Conservation (phyloP, 2,888 invertebrate species). For the Drepana falcataria region DNA sequence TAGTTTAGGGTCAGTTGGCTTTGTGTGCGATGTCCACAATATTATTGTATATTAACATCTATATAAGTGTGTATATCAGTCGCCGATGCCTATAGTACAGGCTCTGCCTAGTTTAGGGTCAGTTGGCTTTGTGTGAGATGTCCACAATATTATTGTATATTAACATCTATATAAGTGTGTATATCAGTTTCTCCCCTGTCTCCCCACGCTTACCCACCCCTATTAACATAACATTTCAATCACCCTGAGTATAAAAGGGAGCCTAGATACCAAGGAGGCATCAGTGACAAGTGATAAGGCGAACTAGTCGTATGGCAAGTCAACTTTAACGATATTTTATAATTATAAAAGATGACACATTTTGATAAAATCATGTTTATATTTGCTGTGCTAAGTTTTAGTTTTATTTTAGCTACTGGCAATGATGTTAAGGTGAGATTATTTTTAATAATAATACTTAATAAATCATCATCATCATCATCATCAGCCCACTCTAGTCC, state of each 20-base stretch:
- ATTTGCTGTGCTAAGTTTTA: slow-evolving; percentile 8
- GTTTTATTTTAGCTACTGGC: slow-evolving; percentile 19
- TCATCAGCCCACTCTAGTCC: no score
- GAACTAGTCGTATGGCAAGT: background rate
- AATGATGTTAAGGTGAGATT: slow-evolving; percentile 28
- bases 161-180: no score
- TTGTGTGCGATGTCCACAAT: no score
- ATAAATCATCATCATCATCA: no score
- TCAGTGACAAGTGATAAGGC: slow-evolving; percentile 13
- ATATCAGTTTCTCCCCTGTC: background rate
- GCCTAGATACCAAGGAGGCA: background rate
- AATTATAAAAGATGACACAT: background rate
- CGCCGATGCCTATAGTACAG: no score
- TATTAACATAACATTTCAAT: slow-evolving; percentile 23
- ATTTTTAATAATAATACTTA: background rate
- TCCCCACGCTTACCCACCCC: background rate
- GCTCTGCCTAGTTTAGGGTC: no score
- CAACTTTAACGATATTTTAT: background rate
- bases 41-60: no score
- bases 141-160: no score
- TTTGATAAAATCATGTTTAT: slow-evolving; percentile 2
- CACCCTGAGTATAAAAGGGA: slow-evolving; percentile 14
- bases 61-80: no score
- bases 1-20: no score
- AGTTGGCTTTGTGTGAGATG: no score